A percentile compares a stretch with the other conserved stretches of the same genome.
These are phyloP conservation scores for Montipora foliosa DNA, from an alignment of 64 coral and sea anemone genomes.

Conservation along the genomic window DNA sequence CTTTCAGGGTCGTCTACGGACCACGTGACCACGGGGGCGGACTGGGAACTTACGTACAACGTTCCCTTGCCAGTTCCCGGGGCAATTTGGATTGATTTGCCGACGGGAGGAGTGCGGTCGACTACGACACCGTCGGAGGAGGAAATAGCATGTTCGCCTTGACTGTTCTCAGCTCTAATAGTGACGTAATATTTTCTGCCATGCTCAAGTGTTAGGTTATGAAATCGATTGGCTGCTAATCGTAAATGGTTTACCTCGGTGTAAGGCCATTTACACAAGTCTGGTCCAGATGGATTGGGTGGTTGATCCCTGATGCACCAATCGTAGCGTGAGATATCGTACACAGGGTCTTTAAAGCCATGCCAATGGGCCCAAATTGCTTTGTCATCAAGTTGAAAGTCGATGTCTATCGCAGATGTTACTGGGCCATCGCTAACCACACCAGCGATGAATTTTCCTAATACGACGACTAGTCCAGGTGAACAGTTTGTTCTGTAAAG, in stretches of 20 bases:
- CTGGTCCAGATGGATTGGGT: slow-evolving; percentile 30
- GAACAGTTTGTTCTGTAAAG: slow-evolving; percentile 87
- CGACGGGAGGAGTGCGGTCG: slow-evolving; percentile 67
- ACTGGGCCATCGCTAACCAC: slow-evolving; percentile 84
- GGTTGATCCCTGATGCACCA: slow-evolving; percentile 87
- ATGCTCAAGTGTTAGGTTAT: slow-evolving; percentile 81
- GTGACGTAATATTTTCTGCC: slow-evolving; percentile 83
- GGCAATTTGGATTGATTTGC: slow-evolving; percentile 60
- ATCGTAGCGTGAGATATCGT: slow-evolving; percentile 70
- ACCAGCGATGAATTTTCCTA: slow-evolving; percentile 84
- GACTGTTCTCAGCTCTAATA: slow-evolving; percentile 69
- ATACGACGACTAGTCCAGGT: slow-evolving; percentile 59
- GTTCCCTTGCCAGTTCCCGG: slow-evolving; percentile 67
- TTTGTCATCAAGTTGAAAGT: slow-evolving; percentile 90
- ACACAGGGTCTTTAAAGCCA: slow-evolving; percentile 93
- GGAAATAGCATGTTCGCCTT: slow-evolving; percentile 60
- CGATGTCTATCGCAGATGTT: slow-evolving; percentile 40
- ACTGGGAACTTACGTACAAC: slow-evolving; percentile 65
- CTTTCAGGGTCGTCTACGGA: slow-evolving; percentile 80
- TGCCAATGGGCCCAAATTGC: slow-evolving; percentile 89
- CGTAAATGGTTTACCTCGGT: slow-evolving; percentile 43
- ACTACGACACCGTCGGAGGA: slow-evolving; percentile 85
- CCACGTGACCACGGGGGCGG: slow-evolving; percentile 85
- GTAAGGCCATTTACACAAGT: slow-evolving; percentile 69
- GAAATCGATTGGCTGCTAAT: slow-evolving; percentile 61